These are phyloP conservation scores for Scaptomyza cyrtandrae DNA, from an alignment of 2,888 invertebrate species.

Conservation along the genomic window DNA sequence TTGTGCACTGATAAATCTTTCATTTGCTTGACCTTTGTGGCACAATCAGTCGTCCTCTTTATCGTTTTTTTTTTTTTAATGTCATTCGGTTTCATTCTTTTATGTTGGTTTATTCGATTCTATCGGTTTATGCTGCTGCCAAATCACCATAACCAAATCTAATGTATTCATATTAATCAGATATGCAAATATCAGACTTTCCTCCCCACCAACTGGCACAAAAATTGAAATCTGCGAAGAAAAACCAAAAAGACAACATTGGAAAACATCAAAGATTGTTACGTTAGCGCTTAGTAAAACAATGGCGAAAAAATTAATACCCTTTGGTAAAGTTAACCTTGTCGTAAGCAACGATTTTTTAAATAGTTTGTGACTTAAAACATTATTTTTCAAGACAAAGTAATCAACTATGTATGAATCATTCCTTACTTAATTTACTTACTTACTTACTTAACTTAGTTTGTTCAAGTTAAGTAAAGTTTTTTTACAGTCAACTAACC, in stretches of 20 bases:
- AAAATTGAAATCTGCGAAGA: conserved; percentile 41
- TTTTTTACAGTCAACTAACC: not conserved
- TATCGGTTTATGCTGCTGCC: conserved; percentile 55
- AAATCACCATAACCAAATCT: conserved; percentile 68
- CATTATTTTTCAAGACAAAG: no score
- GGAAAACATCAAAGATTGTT: not conserved
- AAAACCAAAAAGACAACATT: conserved; percentile 7
- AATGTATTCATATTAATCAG: conserved; percentile 80
- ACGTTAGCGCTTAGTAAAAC: no score
- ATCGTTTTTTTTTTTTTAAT: conserved; percentile 58
- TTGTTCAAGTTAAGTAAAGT: no score
- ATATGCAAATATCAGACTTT: conserved; percentile 69
- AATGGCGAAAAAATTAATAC: not conserved
- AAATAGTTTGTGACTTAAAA: not conserved
- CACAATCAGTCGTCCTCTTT: conserved; percentile 49
- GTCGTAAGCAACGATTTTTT: no score
- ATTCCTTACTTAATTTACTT: no score
- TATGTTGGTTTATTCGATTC: conserved; percentile 42
- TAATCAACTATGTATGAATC: no score
- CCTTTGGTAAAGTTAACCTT: not conserved
- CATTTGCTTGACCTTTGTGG: conserved; percentile 62
- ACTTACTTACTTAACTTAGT: no score
- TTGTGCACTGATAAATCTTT: conserved; percentile 29
- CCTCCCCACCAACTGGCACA: conserved; percentile 10
- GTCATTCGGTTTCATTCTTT: conserved; percentile 28